These are phyloP conservation scores for Vanacampus margaritifer DNA, from an alignment of 2,113 vertebrate genomes.

Conservation along the genomic window DNA sequence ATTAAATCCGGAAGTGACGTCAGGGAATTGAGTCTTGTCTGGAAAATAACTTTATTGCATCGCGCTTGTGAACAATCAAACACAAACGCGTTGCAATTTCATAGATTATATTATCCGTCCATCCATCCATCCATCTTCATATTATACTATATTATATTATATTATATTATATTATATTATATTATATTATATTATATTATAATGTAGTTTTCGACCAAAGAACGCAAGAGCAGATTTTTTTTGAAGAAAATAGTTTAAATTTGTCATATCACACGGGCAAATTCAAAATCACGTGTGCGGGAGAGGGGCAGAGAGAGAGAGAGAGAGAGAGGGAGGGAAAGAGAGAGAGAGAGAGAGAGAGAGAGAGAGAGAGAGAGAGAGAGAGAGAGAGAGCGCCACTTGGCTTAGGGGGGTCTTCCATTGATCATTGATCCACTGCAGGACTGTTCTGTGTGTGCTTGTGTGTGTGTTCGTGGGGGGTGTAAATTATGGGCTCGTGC, in stretches of 20 bases:
- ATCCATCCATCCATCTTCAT: no score
- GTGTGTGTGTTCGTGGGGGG: conserved; percentile 23
- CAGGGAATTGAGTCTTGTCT: conserved; percentile 7
- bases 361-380: conserved; percentile 11
- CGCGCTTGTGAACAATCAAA: neutral
- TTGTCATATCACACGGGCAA: neutral
- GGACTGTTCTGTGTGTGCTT: conserved; percentile 31
- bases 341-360: conserved; percentile 1
- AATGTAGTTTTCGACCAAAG: no score
- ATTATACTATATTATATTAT: neutral
- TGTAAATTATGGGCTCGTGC: conserved; percentile 68
- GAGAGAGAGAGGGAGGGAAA: conserved; percentile 4
- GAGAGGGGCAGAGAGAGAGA: neutral
- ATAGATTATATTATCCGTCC: no score
- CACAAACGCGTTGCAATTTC: neutral
- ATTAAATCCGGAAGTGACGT: conserved; percentile 64
- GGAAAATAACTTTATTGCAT: conserved; percentile 30
- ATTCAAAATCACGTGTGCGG: neutral
- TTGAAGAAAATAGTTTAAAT: no score
- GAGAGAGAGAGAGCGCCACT: conserved; percentile 39
- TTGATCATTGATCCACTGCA: conserved; percentile 72
- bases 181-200: neutral
- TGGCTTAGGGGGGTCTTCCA: conserved; percentile 37
- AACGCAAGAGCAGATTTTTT: no score
- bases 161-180: neutral